Base-by-base conservation (phyloP, 2,113 vertebrate species). In the Esox niger region DNA sequence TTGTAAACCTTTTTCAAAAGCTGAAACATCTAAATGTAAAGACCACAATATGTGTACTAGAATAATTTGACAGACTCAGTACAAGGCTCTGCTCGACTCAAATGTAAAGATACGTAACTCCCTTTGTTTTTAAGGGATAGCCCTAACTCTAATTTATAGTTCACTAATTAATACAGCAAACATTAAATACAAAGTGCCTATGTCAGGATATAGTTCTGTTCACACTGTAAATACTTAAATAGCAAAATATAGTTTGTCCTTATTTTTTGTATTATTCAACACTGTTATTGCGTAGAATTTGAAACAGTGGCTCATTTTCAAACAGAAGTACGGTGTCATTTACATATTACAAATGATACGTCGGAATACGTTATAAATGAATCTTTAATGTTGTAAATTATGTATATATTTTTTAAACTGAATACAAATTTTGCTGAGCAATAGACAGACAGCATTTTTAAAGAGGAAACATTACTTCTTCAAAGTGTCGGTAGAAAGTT, bases 401-500 rank as follows among this genome's bases (percentile, higher is more conserved):
- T 29, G 29, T 59, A 30, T 13, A 32, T 31, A 17, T 43, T n/a
- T n/a, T n/a, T n/a, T 43, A 61, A 17, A 61, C n/a, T 35, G 35
- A n/a, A 33, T 35, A n/a, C n/a, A n/a, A 43, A 13, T 64, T 27
- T 35, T 69, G 30, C 74, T 82, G 65, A 38, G 62, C 7, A 26
- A 62, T 75, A n/a, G 32, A 80, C 68, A 59, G n/a, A 75, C 61
- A 70, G 58, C 54, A 0, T 75, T 64, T 70, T 60, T 20, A 43
- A 21, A 52, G 1, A 55, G 71, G 10, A 75, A 29, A 58, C 15
- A 23, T 77, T 33, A 69, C 60, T 64, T 73, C 47, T 73, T 23
- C 72, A 68, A 68, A 23, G 66, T 15, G 62, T 7, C 9, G 13
- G 4, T 38, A 3, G 43, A 2, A 54, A 20, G 52, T 13, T 26